These are phyloP conservation scores for Andrena bicolor DNA, from an alignment of 2,888 invertebrate species.

Conservation along the genomic window DNA sequence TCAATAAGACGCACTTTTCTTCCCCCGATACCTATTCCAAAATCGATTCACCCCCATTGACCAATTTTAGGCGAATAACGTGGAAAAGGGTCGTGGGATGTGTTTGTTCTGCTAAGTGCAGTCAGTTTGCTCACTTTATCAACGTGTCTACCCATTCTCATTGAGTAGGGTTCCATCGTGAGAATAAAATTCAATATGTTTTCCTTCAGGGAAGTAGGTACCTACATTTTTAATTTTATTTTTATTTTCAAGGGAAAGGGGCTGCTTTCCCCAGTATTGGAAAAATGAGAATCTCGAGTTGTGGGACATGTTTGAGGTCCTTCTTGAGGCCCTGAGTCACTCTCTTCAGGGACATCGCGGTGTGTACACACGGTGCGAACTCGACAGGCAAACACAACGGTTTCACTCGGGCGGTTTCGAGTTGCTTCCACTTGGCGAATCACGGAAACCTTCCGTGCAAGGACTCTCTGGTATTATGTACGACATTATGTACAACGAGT, in stretches of 20 bases:
- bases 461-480: not conserved
- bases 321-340: constrained; percentile 35
- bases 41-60: too few relatives aligned
- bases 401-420: constrained; percentile 36
- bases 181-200: too few relatives aligned
- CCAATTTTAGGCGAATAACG: too few relatives aligned
- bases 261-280: not conserved
- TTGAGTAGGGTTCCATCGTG: too few relatives aligned
- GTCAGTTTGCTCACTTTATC: too few relatives aligned
- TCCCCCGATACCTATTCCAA: too few relatives aligned
- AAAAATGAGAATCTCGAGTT: not conserved
- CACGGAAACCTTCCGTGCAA: constrained; percentile 30
- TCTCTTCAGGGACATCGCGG: constrained; percentile 25
- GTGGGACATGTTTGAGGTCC: constrained; percentile 17
- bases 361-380: constrained; percentile 29
- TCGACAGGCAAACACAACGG: constrained; percentile 37
- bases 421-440: constrained; percentile 44
- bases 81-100: too few relatives aligned
- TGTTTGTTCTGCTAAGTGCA: too few relatives aligned
- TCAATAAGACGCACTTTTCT: too few relatives aligned
- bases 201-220: too few relatives aligned
- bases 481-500: not conserved
- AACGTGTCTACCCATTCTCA: too few relatives aligned
- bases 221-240: not conserved
- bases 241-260: not conserved